Base-by-base conservation (phyloP, 2,888 invertebrate genomes). In the Hirtodrosophila confusa region DNA sequence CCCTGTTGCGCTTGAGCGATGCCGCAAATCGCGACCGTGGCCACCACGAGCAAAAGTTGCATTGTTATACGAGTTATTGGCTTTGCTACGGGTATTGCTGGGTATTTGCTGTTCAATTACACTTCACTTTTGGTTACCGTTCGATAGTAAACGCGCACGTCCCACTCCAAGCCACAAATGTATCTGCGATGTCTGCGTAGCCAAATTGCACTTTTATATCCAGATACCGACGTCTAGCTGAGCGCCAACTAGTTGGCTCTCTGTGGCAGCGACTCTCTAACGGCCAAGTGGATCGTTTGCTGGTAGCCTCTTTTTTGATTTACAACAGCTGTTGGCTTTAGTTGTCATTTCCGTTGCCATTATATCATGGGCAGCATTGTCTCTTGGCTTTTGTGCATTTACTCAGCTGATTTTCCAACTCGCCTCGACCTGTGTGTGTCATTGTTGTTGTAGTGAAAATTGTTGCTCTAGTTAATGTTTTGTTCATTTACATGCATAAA, bases 1-100 rank as follows among this genome's bases (percentile, higher is more conserved):
- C 88, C 88, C 79, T 90, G 90, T 69, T 90, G 90, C 70, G 90
- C 89, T 73, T 89, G 90, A 49, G 79, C 87, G 53, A 70, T 53
- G 65, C 75, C 75, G 39, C 82, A 86, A 53, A 86, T 55, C 55
- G 88, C 83, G 78, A 90, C 77, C 49, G 90, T 80, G 80, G 88
- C 87, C 63, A 87, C 80, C 68, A 89, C 73, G 62, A 89, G 77
- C 50, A 90, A 75, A 24, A 86, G 74, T 67, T 85, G 77, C 89
- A 89, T 88, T 78, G 72, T 74, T 49, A 45, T 9, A 33, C 54
- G 35, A 48, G 48, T 49, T 58, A 62, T 54, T 75, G 58, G 9
- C 6, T 5, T 27, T 55, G 17, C 17, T 43, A 27, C 39, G 69
- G 55, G 47, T 51, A 36, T 27, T 60, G 37, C 54, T 69, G 17